phyloP scores from a whole-genome alignment of 2,113 vertebrate species.

The Danionella cerebrum region DNA sequence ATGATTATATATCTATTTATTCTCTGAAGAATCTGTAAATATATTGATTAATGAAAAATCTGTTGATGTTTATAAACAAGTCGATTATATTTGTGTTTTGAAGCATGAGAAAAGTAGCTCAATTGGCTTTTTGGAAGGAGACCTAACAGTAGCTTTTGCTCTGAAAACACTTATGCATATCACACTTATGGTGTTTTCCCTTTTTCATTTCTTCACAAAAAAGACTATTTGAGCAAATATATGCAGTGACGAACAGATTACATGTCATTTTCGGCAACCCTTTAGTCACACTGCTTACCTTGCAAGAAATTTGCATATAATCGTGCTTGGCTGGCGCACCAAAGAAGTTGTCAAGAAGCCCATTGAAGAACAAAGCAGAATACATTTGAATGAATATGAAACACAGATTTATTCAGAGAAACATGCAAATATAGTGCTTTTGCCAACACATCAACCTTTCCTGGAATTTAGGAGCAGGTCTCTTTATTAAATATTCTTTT shows the following conservation, averaged over 20 bases:
- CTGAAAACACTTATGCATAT: neutral
- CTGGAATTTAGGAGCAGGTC: neutral
- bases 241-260: slow-evolving; percentile 18
- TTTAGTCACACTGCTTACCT: slow-evolving; percentile 39
- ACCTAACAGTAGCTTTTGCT: neutral
- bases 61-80: too few species aligned
- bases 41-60: too few species aligned
- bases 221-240: slow-evolving; percentile 25
- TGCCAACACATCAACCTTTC: neutral
- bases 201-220: neutral
- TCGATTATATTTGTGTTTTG: too few species aligned
- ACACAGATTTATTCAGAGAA: slow-evolving; percentile 5
- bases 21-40: too few species aligned
- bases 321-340: slow-evolving; percentile 22
- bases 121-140: too few species aligned
- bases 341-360: slow-evolving; percentile 34
- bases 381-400: slow-evolving; percentile 45
- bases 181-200: slow-evolving; percentile 11
- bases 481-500: neutral
- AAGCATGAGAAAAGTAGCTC: too few species aligned
- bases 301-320: slow-evolving; percentile 47
- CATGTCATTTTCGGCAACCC: slow-evolving; percentile 18
- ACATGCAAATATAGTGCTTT: slow-evolving; percentile 31
- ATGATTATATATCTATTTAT: too few species aligned
- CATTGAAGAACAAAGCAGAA: slow-evolving; percentile 42